A percentile compares a stretch with the other conserved stretches of the same genome.
Conservation (phyloP, 2,113 vertebrate species). For the Ictalurus punctatus region DNA sequence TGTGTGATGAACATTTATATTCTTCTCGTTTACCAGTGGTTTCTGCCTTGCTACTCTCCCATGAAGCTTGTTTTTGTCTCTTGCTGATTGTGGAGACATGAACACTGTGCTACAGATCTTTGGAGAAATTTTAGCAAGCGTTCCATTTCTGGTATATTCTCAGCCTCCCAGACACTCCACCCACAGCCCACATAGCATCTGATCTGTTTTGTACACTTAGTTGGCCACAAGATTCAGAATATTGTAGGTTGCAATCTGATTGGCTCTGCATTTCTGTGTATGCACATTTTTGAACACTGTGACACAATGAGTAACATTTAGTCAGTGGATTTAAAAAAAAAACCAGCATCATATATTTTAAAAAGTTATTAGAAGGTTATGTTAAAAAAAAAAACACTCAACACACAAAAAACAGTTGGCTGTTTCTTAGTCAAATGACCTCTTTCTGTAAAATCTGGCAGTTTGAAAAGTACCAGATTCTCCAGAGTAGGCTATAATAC, state of each 20-base stretch:
- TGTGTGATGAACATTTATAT: slow-evolving; percentile 2
- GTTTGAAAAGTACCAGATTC: not conserved
- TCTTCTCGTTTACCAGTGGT: not conserved
- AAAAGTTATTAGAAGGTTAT: not conserved
- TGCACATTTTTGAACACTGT: not conserved
- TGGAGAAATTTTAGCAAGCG: slow-evolving; percentile 6
- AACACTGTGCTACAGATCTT: not conserved
- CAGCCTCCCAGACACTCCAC: not conserved
- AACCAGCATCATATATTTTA: not conserved
- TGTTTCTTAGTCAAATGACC: not conserved
- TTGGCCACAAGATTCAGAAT: not conserved
- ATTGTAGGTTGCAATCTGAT: not conserved
- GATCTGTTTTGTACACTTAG: not conserved
- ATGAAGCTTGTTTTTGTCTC: slow-evolving; percentile 8
- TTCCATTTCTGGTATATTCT: not conserved
- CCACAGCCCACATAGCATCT: not conserved
- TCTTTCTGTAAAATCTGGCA: not conserved
- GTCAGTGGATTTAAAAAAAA: not conserved
- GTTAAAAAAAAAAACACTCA: not conserved
- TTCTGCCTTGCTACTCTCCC: not conserved
- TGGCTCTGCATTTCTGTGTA: not conserved
- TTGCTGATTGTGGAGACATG: slow-evolving; percentile 7
- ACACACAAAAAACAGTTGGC: too few relatives aligned
- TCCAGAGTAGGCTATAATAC: not conserved
- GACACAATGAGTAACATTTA: not conserved